phyloP scores from a whole-genome alignment of 2,888 invertebrate species.

The Stenurella melanura region DNA sequence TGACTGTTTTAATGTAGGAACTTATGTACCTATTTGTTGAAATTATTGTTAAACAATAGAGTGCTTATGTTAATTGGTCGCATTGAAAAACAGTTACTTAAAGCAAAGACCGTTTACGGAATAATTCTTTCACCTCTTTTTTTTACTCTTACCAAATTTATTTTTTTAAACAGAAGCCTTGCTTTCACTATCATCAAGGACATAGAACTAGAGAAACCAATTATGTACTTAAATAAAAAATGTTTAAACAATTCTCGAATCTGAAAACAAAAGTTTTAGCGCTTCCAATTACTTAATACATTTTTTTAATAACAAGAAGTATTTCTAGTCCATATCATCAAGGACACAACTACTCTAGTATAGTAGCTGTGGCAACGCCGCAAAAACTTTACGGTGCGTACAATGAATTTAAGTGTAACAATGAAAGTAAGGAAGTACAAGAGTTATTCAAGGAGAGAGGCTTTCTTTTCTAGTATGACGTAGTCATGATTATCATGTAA shows the following conservation, averaged over 20 bases:
- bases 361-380: conserved; percentile 8
- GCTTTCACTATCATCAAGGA: background rate
- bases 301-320: background rate
- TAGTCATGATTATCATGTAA: conserved; percentile 14
- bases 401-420: conserved; percentile 18
- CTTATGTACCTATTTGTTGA: no score
- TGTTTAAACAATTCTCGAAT: no score
- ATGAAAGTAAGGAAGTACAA: conserved; percentile 33
- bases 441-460: conserved; percentile 22
- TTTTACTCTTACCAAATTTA: background rate
- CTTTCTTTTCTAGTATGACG: conserved; percentile 33
- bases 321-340: background rate
- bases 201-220: background rate
- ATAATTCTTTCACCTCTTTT: background rate
- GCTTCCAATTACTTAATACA: no score
- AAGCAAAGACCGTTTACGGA: background rate
- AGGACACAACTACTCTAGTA: background rate
- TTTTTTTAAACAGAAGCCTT: background rate
- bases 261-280: no score
- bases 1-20: no score
- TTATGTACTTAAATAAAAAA: no score
- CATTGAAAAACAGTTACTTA: no score
- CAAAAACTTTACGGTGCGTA: conserved; percentile 13
- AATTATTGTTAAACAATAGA: no score
- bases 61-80: no score